phyloP scores from a whole-genome alignment of 2,113 vertebrate genomes.

The Percopsis transmontana region DNA sequence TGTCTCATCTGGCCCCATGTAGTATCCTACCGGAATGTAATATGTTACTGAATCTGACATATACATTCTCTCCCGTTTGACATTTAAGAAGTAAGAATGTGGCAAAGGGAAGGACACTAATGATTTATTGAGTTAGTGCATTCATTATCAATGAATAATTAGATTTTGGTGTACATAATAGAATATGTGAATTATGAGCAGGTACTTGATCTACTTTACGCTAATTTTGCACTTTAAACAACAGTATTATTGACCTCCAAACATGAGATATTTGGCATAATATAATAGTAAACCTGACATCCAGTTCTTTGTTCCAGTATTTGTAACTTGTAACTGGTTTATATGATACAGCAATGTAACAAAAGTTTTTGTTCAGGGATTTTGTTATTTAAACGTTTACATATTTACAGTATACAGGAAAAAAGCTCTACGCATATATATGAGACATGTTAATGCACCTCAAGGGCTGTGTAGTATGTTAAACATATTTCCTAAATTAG shows the following conservation, averaged over 20 bases:
- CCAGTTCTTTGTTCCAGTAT: constrained; percentile 3
- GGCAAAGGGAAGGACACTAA: constrained; percentile 1
- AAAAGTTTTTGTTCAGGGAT: constrained; percentile 11
- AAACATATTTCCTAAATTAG: constrained; percentile 24
- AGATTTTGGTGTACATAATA: background rate
- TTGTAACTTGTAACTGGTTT: constrained; percentile 28
- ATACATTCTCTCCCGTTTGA: background rate
- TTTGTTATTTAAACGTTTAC: constrained; percentile 16
- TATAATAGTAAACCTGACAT: constrained; percentile 15
- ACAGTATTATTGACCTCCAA: constrained; percentile 43
- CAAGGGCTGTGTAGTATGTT: background rate
- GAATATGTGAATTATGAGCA: constrained; percentile 20
- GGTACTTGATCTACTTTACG: constrained; percentile 24
- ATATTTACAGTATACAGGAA: constrained; percentile 28
- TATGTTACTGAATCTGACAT: background rate
- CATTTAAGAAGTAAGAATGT: background rate
- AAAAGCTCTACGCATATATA: constrained; percentile 18
- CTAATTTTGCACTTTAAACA: constrained; percentile 60
- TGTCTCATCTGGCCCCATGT: no score
- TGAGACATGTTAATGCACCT: no score
- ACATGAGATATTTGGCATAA: constrained; percentile 4
- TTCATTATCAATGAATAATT: background rate
- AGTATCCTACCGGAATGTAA: background rate
- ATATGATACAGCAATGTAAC: constrained; percentile 4
- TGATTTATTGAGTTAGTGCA: background rate